Conservation (phyloP, 2,797 vertebrate genomes). For the Antrozous pallidus region DNA sequence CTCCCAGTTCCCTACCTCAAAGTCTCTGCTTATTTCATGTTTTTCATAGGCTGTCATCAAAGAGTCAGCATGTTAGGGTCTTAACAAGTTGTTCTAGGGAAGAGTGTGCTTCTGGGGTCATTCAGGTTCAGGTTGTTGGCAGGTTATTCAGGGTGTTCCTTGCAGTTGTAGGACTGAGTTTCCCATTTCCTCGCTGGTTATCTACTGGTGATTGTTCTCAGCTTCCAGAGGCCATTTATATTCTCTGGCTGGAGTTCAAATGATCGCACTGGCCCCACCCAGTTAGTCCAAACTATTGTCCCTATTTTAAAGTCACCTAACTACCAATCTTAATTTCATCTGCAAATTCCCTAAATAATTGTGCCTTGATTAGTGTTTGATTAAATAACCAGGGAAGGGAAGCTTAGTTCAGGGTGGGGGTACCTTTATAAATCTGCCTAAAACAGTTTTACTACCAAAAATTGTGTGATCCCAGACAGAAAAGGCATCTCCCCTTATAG, state of each 20-base stretch:
- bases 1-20: not conserved
- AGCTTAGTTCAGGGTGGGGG: not conserved
- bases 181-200: not conserved
- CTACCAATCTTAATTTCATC: not conserved
- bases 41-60: not conserved
- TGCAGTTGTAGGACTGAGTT: not conserved
- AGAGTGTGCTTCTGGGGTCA: not conserved
- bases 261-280: not conserved
- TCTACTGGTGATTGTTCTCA: not conserved
- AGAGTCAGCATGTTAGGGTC: not conserved
- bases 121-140: not conserved
- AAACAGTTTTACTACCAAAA: not conserved
- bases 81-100: not conserved
- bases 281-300: not conserved
- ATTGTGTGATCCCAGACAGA: not conserved
- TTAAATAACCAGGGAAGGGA: not conserved
- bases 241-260: not conserved
- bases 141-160: not conserved
- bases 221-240: not conserved
- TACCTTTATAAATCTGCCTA: not conserved
- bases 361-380: not conserved
- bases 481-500: not conserved
- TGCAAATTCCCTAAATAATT: not conserved
- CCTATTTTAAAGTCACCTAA: not conserved
- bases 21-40: not conserved